Percentiles rank a stretch among this genome's conserved stretches.
These are phyloP conservation scores for Diprion similis DNA, from an alignment of 1,140 invertebrate species.

Conservation along the genomic window DNA sequence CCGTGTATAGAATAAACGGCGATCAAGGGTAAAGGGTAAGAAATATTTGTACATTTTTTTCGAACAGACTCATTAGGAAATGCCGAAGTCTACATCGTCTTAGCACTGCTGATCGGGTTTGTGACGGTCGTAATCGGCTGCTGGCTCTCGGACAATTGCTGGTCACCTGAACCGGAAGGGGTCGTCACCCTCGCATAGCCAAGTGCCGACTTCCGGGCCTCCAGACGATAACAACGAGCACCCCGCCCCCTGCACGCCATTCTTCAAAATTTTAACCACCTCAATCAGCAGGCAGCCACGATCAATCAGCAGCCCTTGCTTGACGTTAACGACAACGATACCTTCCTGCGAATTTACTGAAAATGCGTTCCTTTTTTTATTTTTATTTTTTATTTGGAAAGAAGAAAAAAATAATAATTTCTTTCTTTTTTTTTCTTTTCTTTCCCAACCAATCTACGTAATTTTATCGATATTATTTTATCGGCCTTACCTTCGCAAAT, in stretches of 20 bases:
- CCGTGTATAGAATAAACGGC: too few species aligned
- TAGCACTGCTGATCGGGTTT: constrained; percentile 73
- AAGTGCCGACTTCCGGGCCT: constrained; percentile 42
- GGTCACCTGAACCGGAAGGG: constrained; percentile 75
- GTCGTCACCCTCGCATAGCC: constrained; percentile 71
- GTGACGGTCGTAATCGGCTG: constrained; percentile 75
- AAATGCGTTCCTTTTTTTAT: background rate
- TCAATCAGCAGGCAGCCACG: background rate
- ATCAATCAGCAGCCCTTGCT: constrained; percentile 32
- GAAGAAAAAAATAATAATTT: background rate
- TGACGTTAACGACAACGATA: constrained; percentile 42
- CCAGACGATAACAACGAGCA: constrained; percentile 45
- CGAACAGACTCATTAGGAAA: constrained; percentile 64
- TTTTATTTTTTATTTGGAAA: background rate
- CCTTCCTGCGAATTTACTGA: constrained; percentile 31
- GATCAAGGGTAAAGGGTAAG: background rate
- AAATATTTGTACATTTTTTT: constrained; percentile 8
- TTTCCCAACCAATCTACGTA: background rate
- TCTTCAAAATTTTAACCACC: constrained; percentile 27
- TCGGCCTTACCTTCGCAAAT: too few species aligned
- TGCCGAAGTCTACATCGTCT: constrained; percentile 75
- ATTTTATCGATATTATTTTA: too few species aligned
- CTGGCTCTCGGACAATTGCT: constrained; percentile 78
- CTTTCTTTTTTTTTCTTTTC: background rate
- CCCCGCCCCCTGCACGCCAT: constrained; percentile 33